Conservation (phyloP, 2,888 invertebrate species). For the Bimastos eiseni region DNA sequence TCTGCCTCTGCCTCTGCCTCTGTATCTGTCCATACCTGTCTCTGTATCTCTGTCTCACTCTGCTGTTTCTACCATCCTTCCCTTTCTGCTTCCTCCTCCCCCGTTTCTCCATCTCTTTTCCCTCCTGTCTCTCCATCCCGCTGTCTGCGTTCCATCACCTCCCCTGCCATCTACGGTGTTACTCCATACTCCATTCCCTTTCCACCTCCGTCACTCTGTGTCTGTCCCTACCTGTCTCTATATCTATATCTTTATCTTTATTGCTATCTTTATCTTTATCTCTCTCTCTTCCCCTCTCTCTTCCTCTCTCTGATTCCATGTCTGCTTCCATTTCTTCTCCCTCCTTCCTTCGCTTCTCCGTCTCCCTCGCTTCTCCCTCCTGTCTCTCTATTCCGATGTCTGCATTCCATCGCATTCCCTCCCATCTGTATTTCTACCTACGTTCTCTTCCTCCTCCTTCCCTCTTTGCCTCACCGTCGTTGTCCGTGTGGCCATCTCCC, state of each 20-base stretch:
- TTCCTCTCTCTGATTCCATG: not conserved
- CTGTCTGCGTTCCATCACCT: not conserved
- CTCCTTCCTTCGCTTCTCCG: not conserved
- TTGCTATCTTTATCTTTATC: too few species aligned
- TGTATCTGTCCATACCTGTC: too few species aligned
- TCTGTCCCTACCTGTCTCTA: not conserved
- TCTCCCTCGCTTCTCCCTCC: not conserved
- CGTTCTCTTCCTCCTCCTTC: too few species aligned
- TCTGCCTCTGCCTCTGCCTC: too few species aligned
- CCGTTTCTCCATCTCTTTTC: not conserved
- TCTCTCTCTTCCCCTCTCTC: not conserved
- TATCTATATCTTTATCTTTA: not conserved
- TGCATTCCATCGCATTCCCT: not conserved
- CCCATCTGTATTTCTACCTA: too few species aligned
- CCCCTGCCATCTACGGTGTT: too few species aligned
- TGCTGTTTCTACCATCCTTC: not conserved
- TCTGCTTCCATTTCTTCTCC: not conserved
- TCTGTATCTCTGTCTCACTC: too few species aligned
- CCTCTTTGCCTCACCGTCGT: too few species aligned
- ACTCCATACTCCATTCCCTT: not conserved
- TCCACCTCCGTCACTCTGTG: not conserved
- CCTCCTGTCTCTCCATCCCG: not conserved
- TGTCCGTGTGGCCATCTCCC: too few species aligned
- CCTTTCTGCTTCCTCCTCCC: not conserved
- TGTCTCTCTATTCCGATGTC: not conserved